Evolutionary conservation across 2,888 invertebrate species (phyloP).

Genomic region (Aphidius colemani): DNA sequence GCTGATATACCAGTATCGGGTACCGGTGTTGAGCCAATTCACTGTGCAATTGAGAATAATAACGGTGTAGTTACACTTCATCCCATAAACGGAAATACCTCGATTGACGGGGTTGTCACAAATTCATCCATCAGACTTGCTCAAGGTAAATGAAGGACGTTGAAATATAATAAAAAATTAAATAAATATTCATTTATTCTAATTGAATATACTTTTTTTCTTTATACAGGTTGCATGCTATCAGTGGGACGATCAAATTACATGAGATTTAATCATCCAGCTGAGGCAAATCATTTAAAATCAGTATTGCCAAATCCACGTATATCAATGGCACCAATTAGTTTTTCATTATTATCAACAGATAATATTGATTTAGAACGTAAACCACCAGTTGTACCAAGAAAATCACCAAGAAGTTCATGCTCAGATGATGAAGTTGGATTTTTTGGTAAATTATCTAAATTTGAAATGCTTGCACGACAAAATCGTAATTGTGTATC

Average conservation of each 20-base stretch:
- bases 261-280: slow-evolving; percentile 91
- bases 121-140: slow-evolving; percentile 75
- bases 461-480: slow-evolving; percentile 78
- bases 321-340: slow-evolving; percentile 80
- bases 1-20: slow-evolving; percentile 86
- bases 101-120: slow-evolving; percentile 76
- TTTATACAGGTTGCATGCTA: slow-evolving; percentile 80
- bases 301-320: slow-evolving; percentile 78
- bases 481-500: slow-evolving; percentile 62
- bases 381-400: slow-evolving; percentile 71
- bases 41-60: slow-evolving; percentile 86
- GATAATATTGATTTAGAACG: slow-evolving; percentile 56
- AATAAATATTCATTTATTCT: not conserved
- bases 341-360: slow-evolving; percentile 59
- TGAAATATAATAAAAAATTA: not conserved
- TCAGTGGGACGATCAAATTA: slow-evolving; percentile 90
- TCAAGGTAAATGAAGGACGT: slow-evolving; percentile 68
- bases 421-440: slow-evolving; percentile 66
- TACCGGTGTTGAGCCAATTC: slow-evolving; percentile 81
- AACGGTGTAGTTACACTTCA: slow-evolving; percentile 84
- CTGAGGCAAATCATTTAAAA: slow-evolving; percentile 85
- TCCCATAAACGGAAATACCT: slow-evolving; percentile 73
- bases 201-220: not conserved
- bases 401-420: slow-evolving; percentile 65
- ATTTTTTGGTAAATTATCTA: slow-evolving; percentile 77